Conservation (phyloP, 2,113 vertebrate genomes). For the Oncorhynchus clarkii region DNA sequence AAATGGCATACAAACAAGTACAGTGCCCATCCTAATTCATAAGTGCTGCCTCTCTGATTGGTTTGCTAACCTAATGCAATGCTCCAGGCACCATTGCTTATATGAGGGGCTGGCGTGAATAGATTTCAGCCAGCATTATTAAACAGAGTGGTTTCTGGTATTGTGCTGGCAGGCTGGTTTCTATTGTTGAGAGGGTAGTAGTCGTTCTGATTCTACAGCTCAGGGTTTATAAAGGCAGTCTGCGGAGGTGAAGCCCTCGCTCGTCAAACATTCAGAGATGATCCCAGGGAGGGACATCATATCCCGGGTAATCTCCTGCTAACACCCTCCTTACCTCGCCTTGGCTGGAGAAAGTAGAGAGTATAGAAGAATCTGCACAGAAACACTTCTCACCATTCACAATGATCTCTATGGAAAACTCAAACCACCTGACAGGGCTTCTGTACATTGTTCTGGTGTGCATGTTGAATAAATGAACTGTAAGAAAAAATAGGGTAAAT, state of each 20-base stretch:
- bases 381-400: constrained; percentile 37
- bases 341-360: constrained; percentile 3
- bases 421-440: background rate
- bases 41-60: background rate
- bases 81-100: background rate
- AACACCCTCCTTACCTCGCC: constrained; percentile 22
- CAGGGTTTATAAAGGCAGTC: constrained; percentile 52
- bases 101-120: background rate
- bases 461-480: background rate
- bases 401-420: background rate
- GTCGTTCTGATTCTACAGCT: constrained; percentile 55
- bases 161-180: constrained; percentile 29
- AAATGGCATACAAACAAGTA: constrained; percentile 1
- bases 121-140: constrained; percentile 3
- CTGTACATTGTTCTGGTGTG: background rate
- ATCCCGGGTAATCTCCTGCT: constrained; percentile 63
- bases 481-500: background rate
- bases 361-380: constrained; percentile 37
- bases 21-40: background rate
- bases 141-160: constrained; percentile 11
- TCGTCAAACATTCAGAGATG: constrained; percentile 63
- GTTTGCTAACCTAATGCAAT: background rate
- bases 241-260: constrained; percentile 57
- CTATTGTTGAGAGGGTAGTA: constrained; percentile 30
- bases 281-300: constrained; percentile 67